A percentile compares a stretch with the other conserved stretches of the same genome.
phyloP scores from a whole-genome alignment of 2,888 invertebrate genomes.

The Leucozona laternaria region DNA sequence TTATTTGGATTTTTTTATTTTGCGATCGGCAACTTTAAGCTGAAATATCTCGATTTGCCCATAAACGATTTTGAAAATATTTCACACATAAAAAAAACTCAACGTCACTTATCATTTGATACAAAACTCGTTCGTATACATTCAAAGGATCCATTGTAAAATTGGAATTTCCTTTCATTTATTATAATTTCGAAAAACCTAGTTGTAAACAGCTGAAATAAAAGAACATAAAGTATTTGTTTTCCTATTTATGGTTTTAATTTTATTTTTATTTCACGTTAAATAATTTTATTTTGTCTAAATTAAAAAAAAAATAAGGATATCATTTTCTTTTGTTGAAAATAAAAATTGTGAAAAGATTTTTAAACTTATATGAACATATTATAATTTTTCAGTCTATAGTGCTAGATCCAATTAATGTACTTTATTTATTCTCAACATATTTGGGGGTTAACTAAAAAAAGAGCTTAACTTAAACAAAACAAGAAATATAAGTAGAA shows the following conservation, averaged over 20 bases:
- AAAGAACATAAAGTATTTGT: background rate
- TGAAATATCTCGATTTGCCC: no score
- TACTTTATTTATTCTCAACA: background rate
- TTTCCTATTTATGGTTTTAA: background rate
- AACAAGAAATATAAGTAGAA: background rate
- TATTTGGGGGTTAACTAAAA: background rate
- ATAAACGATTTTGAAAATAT: no score
- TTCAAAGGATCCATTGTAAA: no score
- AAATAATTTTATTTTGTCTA: background rate
- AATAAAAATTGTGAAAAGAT: background rate
- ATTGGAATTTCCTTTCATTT: no score
- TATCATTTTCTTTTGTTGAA: background rate
- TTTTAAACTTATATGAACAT: background rate
- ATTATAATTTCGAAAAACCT: no score
- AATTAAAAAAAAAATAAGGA: background rate
- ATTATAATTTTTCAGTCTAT: slow-evolving; percentile 1
- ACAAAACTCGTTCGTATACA: no score
- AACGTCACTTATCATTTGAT: no score
- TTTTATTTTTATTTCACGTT: background rate
- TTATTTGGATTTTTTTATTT: no score
- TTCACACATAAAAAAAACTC: no score
- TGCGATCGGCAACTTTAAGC: no score
- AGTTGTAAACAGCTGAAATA: background rate
- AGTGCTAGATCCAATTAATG: background rate
- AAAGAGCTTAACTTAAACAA: background rate